phyloP scores from a whole-genome alignment of 2,888 invertebrate species.

The Auanema freiburgensis region DNA sequence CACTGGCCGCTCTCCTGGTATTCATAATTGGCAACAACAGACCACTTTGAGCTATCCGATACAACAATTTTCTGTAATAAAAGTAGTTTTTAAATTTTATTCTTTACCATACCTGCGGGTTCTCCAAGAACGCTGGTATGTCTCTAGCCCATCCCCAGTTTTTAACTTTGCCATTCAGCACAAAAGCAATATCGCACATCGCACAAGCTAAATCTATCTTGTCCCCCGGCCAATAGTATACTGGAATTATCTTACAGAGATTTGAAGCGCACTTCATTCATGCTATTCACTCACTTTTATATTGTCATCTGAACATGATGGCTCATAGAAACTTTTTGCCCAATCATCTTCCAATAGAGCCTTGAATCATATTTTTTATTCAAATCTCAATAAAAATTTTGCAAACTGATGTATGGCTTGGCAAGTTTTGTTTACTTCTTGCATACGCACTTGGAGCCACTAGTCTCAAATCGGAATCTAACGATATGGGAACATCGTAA shows the following conservation, averaged over 20 bases:
- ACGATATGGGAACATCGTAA: too few species aligned
- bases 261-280: background rate
- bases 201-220: slow-evolving; percentile 43
- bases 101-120: slow-evolving; percentile 19
- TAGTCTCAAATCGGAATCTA: too few species aligned
- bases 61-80: background rate
- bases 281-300: slow-evolving; percentile 8
- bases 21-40: background rate
- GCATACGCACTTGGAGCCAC: too few species aligned
- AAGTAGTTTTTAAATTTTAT: background rate
- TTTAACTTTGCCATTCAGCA: slow-evolving; percentile 46
- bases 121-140: slow-evolving; percentile 31
- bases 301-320: slow-evolving; percentile 19
- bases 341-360: slow-evolving; percentile 6
- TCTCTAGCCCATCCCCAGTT: slow-evolving; percentile 38
- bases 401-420: too few species aligned
- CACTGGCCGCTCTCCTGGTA: background rate
- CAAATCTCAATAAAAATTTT: too few species aligned
- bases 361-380: too few species aligned
- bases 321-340: slow-evolving; percentile 14
- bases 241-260: slow-evolving; percentile 34
- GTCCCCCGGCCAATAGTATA: slow-evolving; percentile 50
- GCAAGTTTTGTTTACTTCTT: too few species aligned
- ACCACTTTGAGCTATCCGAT: background rate
- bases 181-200: slow-evolving; percentile 33